Base-by-base conservation (phyloP, 1,140 invertebrate species). In the Dendrolimus punctatus region DNA sequence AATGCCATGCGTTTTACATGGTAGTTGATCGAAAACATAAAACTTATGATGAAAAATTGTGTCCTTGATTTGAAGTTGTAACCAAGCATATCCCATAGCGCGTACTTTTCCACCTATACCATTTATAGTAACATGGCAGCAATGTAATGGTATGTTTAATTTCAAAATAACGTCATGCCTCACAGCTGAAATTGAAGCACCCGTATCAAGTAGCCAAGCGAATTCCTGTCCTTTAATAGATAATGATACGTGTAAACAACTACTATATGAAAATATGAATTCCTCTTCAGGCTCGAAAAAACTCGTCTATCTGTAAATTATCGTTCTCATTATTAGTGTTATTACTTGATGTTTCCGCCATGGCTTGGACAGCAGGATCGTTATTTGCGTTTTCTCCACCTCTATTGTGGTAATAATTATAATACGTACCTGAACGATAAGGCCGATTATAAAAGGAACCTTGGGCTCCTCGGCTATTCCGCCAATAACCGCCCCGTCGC, bases 71-170 rank as follows among this genome's bases (percentile, higher is more conserved):
- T 50, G 6, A 45, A 62, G 51, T 36, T 54, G 8, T 56, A 65
- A 48, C 51, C 57, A 58, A 46, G 58, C 55, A 42, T 55, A 60
- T 40, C 66, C 62, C 6, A 62, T 51, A 10, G 59, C 41, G 9
- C 54, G 40, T 5, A 64, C 44, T 44, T 51, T 53, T 38, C 62
- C 66, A 7, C 66, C 66, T 1, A 68, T n/a, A n/a, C n/a, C 66
- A 39, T 57, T 68, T 48, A 68, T 53, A 44, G 37, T 10, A 41
- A 53, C 58, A 39, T 37, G 49, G 5, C 49, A 49, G 42, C 53
- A 58, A 50, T 60, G 49, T 7, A 68, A 53, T 46, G 54, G 48
- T 52, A 62, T 60, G 40, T 61, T 58, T 5, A 49, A 40, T 39
- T 55, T 39, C 36, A 45, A 6, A 6, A 52, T 48, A 51, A n/a